These are phyloP conservation scores for Lagopus leucura DNA, from an alignment of 2,113 vertebrate genomes.

Conservation along the genomic window DNA sequence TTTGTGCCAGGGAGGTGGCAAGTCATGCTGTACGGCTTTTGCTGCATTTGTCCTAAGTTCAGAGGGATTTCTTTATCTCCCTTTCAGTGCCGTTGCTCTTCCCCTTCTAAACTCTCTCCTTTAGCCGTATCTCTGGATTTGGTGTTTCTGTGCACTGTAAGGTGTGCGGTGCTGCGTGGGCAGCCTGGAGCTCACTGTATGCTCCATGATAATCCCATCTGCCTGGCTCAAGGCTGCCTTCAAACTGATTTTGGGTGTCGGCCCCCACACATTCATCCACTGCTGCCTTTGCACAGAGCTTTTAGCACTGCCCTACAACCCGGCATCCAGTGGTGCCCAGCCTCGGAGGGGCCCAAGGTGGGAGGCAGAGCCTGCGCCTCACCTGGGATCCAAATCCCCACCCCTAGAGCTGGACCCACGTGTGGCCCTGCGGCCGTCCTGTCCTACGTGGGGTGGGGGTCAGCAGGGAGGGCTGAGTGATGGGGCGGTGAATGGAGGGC, in stretches of 20 bases:
- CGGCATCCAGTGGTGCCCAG: neutral
- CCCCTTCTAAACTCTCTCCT: neutral
- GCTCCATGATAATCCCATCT: constrained; percentile 10
- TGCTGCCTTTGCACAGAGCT: neutral
- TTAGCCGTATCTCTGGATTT: neutral
- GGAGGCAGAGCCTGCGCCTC: neutral
- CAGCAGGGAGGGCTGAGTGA: neutral
- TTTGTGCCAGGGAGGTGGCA: neutral
- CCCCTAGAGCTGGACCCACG: neutral
- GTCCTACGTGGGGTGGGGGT: neutral
- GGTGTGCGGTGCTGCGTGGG: neutral
- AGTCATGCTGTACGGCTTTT: neutral
- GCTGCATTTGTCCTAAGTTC: neutral
- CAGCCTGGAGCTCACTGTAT: neutral
- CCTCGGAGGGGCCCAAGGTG: neutral
- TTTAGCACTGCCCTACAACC: neutral
- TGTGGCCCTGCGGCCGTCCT: neutral
- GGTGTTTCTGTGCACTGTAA: neutral
- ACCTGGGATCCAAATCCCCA: neutral
- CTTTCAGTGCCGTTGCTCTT: neutral
- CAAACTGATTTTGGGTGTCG: neutral
- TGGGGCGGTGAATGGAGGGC: neutral
- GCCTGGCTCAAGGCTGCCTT: neutral
- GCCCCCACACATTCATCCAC: neutral
- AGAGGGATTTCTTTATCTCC: neutral